Evolutionary conservation across 2,113 vertebrate genomes (phyloP), one percentile per base, ranked within the genome.

Genomic region (Phalacrocorax pelagicus): DNA sequence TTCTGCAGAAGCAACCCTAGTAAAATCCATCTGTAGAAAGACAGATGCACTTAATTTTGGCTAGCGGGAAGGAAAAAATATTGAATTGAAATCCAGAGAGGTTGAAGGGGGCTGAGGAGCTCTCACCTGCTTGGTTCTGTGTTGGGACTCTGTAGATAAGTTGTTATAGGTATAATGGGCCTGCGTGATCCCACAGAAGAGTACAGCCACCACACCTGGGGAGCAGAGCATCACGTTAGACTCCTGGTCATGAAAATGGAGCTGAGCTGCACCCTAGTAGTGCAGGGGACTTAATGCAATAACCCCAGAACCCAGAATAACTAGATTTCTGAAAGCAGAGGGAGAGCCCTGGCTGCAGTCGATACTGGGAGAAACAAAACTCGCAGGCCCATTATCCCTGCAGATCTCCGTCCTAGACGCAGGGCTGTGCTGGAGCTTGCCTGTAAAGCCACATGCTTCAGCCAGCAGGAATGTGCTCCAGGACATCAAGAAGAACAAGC

Each of bases 161-260:
- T 99, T 99, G 98, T 99, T 99, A 86, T 98, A 99, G 23, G 99
- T 99, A 92, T 99, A 99, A 98, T 99, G 99, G 34, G 99, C 99
- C 95, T 99, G 99, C 10, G 99, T 99, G 94, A 99, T 99, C 78
- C 99, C 99, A 73, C 99, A 99, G 96, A 99, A 99, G 90, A 99
- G 98, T 21, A 99, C 99, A 0, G 99, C 99, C 67, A 99, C 99
- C 87, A 99, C 99, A 91, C 99, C 99, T 99, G 97, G 15, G 51
- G 82, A 92, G 49, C 61, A 94, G 86, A 97, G 72, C 46, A 85
- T 7, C 42, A 42, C 2, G 6, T 95, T 65, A 88, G 49, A 54
- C 38, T 54, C 16, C 42, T 38, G 42, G n/a, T 52, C 46, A 61
- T 9, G 27, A 59, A 67, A 88, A 49, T 42, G 55, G 65, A 79